Evolutionary conservation across 2,113 vertebrate species (phyloP).

Genomic region (Nesoenas mayeri): DNA sequence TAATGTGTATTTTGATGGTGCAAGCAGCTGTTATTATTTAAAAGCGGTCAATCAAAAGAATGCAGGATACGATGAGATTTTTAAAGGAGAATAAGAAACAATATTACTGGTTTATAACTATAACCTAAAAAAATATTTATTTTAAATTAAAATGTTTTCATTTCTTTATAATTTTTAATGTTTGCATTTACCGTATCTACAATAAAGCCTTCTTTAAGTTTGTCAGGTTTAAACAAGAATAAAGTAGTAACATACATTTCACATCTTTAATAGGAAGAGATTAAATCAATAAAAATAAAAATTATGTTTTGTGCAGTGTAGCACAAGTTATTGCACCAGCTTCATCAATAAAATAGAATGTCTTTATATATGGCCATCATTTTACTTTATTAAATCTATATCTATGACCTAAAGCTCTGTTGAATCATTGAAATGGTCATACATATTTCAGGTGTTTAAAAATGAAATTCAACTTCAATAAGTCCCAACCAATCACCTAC

Average conservation of each 20-base stretch:
- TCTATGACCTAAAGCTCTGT: not conserved
- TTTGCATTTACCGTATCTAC: not conserved
- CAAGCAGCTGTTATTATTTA: not conserved
- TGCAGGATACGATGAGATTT: not conserved
- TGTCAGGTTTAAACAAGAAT: not conserved
- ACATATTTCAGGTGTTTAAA: slow-evolving; percentile 31
- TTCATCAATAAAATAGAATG: slow-evolving; percentile 17
- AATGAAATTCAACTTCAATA: not conserved
- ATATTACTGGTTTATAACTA: not conserved
- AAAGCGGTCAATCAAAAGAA: not conserved
- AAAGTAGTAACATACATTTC: not conserved
- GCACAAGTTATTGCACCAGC: not conserved
- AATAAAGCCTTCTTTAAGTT: not conserved
- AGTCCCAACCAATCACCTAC: not conserved
- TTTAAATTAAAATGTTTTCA: not conserved
- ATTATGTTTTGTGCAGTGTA: not conserved
- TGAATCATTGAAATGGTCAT: not conserved
- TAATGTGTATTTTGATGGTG: not conserved
- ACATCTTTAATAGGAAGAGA: not conserved
- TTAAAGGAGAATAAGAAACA: not conserved
- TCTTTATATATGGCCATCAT: slow-evolving; percentile 11
- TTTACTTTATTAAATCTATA: slow-evolving; percentile 41
- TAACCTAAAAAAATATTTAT: not conserved
- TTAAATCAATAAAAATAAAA: slow-evolving; percentile 38
- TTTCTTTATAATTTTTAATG: not conserved